Conservation (phyloP, 2,888 invertebrate genomes). For the Trichacis sp. region DNA sequence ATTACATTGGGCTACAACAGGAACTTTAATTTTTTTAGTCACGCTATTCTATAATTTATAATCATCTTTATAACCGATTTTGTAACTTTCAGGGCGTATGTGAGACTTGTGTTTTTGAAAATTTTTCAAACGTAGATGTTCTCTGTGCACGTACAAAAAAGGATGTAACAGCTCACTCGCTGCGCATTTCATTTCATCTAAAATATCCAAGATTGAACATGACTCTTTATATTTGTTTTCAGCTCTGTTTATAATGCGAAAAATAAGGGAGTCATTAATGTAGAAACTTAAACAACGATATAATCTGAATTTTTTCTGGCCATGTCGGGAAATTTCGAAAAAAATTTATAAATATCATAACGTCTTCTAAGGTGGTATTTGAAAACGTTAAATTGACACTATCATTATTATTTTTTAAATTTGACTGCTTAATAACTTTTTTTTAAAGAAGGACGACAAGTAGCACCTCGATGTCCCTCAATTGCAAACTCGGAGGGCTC, state of each 20-base stretch:
- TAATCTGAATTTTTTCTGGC: constrained; percentile 9
- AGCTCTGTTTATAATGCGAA: too few species aligned
- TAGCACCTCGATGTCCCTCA: too few species aligned
- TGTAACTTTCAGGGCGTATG: constrained; percentile 18
- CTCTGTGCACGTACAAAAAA: constrained; percentile 14
- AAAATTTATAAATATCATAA: constrained; percentile 2
- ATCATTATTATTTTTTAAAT: background rate
- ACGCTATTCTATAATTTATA: constrained; percentile 16
- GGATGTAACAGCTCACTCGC: too few species aligned
- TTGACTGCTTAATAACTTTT: background rate
- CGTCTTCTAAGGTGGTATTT: background rate
- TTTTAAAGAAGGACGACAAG: too few species aligned
- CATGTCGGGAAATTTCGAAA: constrained; percentile 8
- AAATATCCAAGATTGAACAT: too few species aligned
- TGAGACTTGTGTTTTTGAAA: constrained; percentile 26
- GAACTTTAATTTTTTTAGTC: constrained; percentile 14
- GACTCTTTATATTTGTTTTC: background rate
- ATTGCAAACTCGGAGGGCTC: too few species aligned
- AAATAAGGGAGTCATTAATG: too few species aligned
- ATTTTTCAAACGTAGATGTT: constrained; percentile 20
- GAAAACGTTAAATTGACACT: background rate
- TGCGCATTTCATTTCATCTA: too few species aligned
- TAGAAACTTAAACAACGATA: too few species aligned
- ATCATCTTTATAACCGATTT: constrained; percentile 28
- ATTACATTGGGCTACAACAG: constrained; percentile 30